Base-by-base conservation (phyloP, 2,113 vertebrate species). In the Rhea americana region DNA sequence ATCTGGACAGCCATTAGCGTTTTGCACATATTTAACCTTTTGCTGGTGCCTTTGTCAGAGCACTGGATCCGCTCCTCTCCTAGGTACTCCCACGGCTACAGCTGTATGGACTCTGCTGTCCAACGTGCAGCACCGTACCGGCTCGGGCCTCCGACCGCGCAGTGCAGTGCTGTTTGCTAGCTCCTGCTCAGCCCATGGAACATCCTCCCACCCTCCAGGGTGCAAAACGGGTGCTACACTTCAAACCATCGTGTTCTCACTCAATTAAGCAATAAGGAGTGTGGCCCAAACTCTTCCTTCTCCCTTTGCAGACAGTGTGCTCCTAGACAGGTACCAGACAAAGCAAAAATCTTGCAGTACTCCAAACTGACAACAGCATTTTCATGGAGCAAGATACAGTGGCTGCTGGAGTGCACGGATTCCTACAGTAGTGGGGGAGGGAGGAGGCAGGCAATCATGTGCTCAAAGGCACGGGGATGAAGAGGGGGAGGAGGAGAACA, bases 401-500 rank as follows among this genome's bases (percentile, higher is more conserved):
- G 66, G 43, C 89, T 85, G 48, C 75, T 73, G 35, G 61, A 83
- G 77, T 20, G 4, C 58, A 2, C 5, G 82, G 80, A 70, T 74
- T 82, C 83, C 82, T 85, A 4, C 22, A 32, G 58, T 37, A 41
- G 51, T 39, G 87, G 81, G 78, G 84, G 74, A 56, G 35, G 70
- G 48, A 75, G 82, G 85, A 94, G 82, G 39, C 65, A 88, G 61
- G 78, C 81, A 92, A 87, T 91, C 95, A 92, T 76, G 78, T 86
- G 81, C 81, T 95, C 74, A 51, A 61, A 87, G 83, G 91, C 83
- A 83, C 73, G 74, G 89, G 84, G 89, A 81, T 45, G 70, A 81
- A 87, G 65, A 90, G 87, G 83, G 89, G 94, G 90, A 73, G 71
- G 84, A 94, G 72, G 35, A 89, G 86, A 87, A 96, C 80, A 81